Conservation (phyloP, 2,797 vertebrate species). For the Diceros bicornis region DNA sequence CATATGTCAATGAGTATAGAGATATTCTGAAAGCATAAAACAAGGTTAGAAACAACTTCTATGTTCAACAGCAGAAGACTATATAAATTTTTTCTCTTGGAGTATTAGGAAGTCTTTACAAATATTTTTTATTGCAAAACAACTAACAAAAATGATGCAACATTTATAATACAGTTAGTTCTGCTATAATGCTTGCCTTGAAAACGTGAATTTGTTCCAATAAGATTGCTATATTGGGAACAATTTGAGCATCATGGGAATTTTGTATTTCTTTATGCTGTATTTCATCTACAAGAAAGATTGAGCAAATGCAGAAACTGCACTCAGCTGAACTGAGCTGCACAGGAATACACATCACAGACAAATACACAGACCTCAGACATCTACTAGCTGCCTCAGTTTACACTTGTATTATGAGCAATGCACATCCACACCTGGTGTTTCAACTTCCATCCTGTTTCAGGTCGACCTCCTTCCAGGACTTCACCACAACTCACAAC, state of each 20-base stretch:
- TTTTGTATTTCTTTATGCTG: no score
- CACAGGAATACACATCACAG: no score
- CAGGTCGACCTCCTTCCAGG: not conserved
- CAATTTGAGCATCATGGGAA: not conserved
- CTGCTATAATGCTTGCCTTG: not conserved
- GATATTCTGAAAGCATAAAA: not conserved
- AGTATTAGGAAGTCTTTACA: not conserved
- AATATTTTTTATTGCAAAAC: not conserved
- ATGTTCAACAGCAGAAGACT: not conserved
- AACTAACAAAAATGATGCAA: not conserved
- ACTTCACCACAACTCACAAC: not conserved
- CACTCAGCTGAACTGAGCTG: not conserved
- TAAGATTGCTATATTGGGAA: not conserved
- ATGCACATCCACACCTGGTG: fast-evolving
- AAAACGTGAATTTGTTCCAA: not conserved
- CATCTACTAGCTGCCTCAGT: not conserved
- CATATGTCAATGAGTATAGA: not conserved
- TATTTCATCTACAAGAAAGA: not conserved
- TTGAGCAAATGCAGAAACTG: not conserved
- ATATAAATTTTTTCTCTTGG: not conserved
- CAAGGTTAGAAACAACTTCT: not conserved
- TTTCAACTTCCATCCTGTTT: not conserved
- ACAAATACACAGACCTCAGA: no score
- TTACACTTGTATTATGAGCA: not conserved
- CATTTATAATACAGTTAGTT: not conserved